Evolutionary conservation across 2,888 invertebrate genomes (phyloP), one percentile per base, ranked within the genome.

Genomic region (Altica lythri): DNA sequence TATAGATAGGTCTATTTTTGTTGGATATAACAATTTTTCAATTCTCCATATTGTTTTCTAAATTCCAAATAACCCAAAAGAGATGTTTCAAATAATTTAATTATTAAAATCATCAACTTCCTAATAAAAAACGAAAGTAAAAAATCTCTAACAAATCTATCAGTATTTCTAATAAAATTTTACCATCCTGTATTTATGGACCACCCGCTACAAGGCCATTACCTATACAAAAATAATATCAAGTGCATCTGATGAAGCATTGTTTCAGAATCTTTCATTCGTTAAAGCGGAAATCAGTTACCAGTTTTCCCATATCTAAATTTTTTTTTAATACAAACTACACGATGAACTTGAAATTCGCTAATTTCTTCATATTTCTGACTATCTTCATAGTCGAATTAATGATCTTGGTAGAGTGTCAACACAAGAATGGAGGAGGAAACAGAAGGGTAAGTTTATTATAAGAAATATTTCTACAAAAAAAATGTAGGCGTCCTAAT

Each of bases 391-490:
- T 46, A 12, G 10, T 42, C 27, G 35, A 51, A 9, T 16, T 51
- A 4, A 12, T 18, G 4, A 37, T 35, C 19, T 19, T 45, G 9
- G 42, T 46, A 19, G 50, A 50, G 38, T 55, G 55, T 30, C 55
- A 55, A 16, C 55, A 55, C 17, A 51, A 19, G n/a, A 1, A 16
- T 1, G 34, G 22, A 8, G 38, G 29, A 1, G 42, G 34, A 12
- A 17, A 29, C 14, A n/a, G n/a, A n/a, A 55, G 42, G 30, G 55
- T 55, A 13, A 55, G 55, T 49, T 22, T 34, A 13, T 13, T 22
- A 19, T 22, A 14, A 6, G 2, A n/a, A n/a, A n/a, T n/a, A n/a
- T n/a, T n/a, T n/a, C n/a, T n/a, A n/a, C n/a, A n/a, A n/a, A n/a
- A n/a, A n/a, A n/a, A n/a, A n/a, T n/a, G n/a, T n/a, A n/a, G n/a